Base-by-base conservation (phyloP, 2,113 vertebrate species). In the Microtus ochrogaster region DNA sequence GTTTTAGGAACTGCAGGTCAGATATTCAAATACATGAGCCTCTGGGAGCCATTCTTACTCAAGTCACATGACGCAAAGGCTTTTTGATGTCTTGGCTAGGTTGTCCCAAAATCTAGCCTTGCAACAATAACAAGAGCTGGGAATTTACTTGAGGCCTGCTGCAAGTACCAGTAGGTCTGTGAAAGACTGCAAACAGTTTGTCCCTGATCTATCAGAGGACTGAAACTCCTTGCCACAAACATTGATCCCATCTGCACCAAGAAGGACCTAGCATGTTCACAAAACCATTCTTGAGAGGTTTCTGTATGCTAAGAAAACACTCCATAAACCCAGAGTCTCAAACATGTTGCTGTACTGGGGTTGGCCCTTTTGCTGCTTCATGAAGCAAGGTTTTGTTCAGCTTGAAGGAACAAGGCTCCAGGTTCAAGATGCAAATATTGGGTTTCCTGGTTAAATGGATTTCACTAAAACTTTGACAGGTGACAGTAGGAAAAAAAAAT, bases 121-220 rank as follows among this genome's bases (percentile, higher is more conserved):
- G 14, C 74, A 68, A 81, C 1, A 36, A 77, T 14, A n/a, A 41
- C 66, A 33, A 39, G 13, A 92, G 89, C 65, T 79, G 70, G 21
- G 21, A 49, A 3, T 76, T 81, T 88, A 87, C 79, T 49, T 89
- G 44, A 39, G 4, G 68, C 61, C 36, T 65, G 26, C 2, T 63
- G 74, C 72, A 93, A 94, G 86, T 24, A 58, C 2, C 5, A 68
- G 12, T 30, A 78, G 11, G 5, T 73, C 36, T 52, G 5, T 76
- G 9, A 7, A 89, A 73, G 24, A 39, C 0, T 39, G 0, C 30
- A 7, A 9, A n/a, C 2, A 5, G 2, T 3, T 2, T 47, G 6
- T 30, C 39, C 19, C 36, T 92, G 95, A 90, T 1, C 8, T 22
- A 47, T 2, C 41, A 28, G 30, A 17, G 86, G 14, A 61, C 0